phyloP scores from a whole-genome alignment of 1,140 invertebrate species.

The Temnothorax nylanderi region DNA sequence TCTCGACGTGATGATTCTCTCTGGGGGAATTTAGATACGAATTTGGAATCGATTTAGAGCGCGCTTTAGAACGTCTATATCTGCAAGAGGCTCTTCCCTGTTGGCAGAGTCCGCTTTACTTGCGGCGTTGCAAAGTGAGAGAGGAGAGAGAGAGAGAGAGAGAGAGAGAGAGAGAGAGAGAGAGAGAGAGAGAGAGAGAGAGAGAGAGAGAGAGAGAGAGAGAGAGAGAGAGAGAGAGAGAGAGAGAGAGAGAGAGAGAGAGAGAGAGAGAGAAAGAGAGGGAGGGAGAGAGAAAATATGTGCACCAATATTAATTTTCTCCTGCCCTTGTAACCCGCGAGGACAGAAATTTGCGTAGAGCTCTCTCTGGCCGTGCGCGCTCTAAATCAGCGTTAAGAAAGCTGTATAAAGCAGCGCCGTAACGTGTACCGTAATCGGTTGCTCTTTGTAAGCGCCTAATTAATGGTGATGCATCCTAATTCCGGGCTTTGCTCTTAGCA shows the following conservation, averaged over 20 bases:
- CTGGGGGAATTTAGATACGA: not conserved
- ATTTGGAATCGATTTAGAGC: not conserved
- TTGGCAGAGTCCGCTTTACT: not conserved
- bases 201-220: not conserved
- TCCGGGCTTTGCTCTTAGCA: slow-evolving; percentile 58
- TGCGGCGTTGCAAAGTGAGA: not conserved
- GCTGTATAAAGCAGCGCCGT: slow-evolving; percentile 50
- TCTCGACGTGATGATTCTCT: not conserved
- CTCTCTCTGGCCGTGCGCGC: not conserved
- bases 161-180: too few relatives aligned
- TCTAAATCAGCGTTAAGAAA: slow-evolving; percentile 60
- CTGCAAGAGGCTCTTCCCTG: not conserved
- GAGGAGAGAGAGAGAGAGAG: not conserved
- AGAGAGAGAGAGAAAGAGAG: not conserved
- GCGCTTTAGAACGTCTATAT: not conserved
- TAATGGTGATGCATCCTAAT: slow-evolving; percentile 76
- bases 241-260: not conserved
- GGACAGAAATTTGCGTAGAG: slow-evolving; percentile 43
- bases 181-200: not conserved
- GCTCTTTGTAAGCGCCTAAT: slow-evolving; percentile 72
- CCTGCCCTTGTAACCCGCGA: not conserved
- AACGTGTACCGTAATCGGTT: slow-evolving; percentile 44
- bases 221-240: too few relatives aligned
- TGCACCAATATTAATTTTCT: slow-evolving; percentile 40
- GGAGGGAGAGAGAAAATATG: not conserved